Base-by-base conservation (phyloP, 2,888 invertebrate species). In the Agonopterix alstromeriana region DNA sequence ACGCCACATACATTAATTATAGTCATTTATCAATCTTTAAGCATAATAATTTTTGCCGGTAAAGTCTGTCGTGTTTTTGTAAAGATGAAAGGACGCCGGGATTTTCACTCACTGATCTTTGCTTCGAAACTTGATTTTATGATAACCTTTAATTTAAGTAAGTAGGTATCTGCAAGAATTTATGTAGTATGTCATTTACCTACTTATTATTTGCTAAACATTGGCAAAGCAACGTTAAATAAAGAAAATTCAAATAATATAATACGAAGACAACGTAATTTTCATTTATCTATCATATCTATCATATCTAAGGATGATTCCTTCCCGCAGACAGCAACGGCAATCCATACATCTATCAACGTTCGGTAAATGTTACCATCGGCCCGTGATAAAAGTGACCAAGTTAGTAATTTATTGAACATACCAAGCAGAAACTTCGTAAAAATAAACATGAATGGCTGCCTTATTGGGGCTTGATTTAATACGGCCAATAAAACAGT, bases 391-490 rank as follows among this genome's bases (percentile, higher is more conserved):
- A 88, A 88, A 87, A 87, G 79, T 88, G 86, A 86, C 86, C 86
- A 80, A 73, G 80, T 72, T 68, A 76, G 82, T 86, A 86, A 88
- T 87, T 87, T 88, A 87, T 88, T 83, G 77, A 77, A 65, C 77
- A 82, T 82, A 84, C 82, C 76, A 65, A 77, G 82, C 86, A 87
- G 83, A 87, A 86, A 82, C 88, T 86, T 79, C 73, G 86, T 86
- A 87, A 88, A 88, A 87, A 87, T 87, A 86, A 86, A 88, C 88
- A 87, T 84, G 82, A 88, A 88, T 87, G 85, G 82, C 82, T 85
- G 88, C 87, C 87, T 88, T 86, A 87, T 87, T 88, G 87, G 81
- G 81, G 74, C 85, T 82, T 88, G 88, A 88, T 88, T 88, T 88
- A 88, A 87, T 86, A 80, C 79, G 67, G 65, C 70, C 77, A 86